Conservation (phyloP, 2,113 vertebrate species). For the Numida meleagris region DNA sequence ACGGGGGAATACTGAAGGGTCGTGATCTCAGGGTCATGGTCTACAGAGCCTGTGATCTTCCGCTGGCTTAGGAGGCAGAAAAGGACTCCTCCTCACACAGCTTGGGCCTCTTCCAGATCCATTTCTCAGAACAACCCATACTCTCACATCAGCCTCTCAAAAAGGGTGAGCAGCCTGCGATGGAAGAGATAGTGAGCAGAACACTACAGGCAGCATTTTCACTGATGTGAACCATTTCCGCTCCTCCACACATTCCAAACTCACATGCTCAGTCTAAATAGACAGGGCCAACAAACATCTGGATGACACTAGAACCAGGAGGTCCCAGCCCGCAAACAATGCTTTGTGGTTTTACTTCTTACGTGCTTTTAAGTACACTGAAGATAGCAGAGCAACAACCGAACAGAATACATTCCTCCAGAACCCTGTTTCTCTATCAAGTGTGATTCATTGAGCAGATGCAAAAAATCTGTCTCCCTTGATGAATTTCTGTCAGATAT, state of each 20-base stretch:
- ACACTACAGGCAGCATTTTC: not conserved
- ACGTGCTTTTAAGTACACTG: not conserved
- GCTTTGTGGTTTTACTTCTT: not conserved
- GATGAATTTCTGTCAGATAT: not conserved
- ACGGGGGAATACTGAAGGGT: not conserved
- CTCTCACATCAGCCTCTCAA: not conserved
- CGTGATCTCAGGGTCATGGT: not conserved
- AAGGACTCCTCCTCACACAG: not conserved
- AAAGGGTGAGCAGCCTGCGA: slow-evolving; percentile 28
- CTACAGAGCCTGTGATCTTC: not conserved
- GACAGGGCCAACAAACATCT: slow-evolving; percentile 57
- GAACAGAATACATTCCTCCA: not conserved
- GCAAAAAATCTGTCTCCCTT: not conserved
- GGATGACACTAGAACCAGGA: slow-evolving; percentile 16
- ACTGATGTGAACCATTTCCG: slow-evolving; percentile 55
- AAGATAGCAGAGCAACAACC: not conserved
- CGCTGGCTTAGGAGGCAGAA: not conserved
- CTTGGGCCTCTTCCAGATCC: slow-evolving; percentile 21
- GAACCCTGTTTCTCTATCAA: not conserved
- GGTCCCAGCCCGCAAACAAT: not conserved
- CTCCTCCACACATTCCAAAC: not conserved
- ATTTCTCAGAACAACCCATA: not conserved
- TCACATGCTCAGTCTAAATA: not conserved
- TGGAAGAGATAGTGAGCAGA: slow-evolving; percentile 22
- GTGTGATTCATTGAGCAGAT: not conserved